phyloP scores from a whole-genome alignment of 2,888 invertebrate species.

The Cremastinae sp. region DNA sequence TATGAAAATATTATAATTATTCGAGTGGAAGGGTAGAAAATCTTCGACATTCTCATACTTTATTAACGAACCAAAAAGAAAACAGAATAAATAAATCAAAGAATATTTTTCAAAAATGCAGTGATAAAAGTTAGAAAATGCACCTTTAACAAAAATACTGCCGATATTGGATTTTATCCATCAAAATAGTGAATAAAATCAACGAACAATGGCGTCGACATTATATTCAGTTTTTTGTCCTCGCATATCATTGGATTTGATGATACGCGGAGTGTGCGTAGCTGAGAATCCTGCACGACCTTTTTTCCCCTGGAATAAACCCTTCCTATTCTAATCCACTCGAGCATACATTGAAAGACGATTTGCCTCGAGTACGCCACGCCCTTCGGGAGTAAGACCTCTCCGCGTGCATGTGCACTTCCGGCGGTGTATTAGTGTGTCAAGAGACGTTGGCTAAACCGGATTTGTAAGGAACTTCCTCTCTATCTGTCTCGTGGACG shows the following conservation, averaged over 20 bases:
- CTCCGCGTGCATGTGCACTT: conserved; percentile 33
- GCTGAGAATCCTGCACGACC: conserved; percentile 27
- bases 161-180: too few species aligned
- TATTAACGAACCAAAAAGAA: too few species aligned
- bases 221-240: conserved; percentile 14
- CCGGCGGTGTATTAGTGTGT: conserved; percentile 5
- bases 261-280: conserved; percentile 36
- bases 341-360: conserved; percentile 73
- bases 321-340: conserved; percentile 71
- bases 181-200: too few species aligned
- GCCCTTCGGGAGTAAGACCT: conserved; percentile 64
- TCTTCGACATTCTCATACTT: too few species aligned
- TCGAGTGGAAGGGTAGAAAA: too few species aligned
- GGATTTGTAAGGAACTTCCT: conserved; percentile 45
- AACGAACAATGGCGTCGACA: too few species aligned
- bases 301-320: conserved; percentile 33
- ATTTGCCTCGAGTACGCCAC: conserved; percentile 68
- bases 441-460: conserved; percentile 52
- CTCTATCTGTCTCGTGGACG: conserved; percentile 19
- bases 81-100: too few species aligned
- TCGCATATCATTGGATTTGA: conserved; percentile 9
- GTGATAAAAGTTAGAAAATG: too few species aligned
- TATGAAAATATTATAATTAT: too few species aligned
- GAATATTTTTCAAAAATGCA: too few species aligned
- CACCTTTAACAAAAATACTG: too few species aligned